Conservation (phyloP, 2,888 invertebrate genomes). For the Nezara viridula region DNA sequence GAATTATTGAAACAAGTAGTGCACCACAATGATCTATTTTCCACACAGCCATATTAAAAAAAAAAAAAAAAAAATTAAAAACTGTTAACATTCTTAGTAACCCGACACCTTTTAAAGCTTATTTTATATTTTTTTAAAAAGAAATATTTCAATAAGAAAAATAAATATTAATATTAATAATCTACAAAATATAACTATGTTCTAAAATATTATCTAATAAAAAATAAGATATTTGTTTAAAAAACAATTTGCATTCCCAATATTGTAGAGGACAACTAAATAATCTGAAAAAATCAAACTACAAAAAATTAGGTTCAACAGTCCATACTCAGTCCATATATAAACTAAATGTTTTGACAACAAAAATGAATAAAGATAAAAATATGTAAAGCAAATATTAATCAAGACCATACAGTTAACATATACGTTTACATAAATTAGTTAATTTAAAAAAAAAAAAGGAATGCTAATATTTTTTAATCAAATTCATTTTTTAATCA, state of each 20-base stretch:
- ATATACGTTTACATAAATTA: not conserved
- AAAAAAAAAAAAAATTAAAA: not conserved
- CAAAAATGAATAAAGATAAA: not conserved
- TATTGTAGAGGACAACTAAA: not conserved
- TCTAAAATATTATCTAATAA: not conserved
- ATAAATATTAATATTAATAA: conserved; percentile 20
- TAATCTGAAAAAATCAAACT: not conserved
- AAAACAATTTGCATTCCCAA: not conserved
- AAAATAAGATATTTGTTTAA: not conserved
- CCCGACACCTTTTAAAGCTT: conserved; percentile 35
- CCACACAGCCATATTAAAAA: not conserved
- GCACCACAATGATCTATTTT: not conserved
- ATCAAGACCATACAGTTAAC: not conserved
- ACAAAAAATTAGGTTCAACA: not conserved
- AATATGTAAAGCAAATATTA: not conserved
- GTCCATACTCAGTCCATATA: not conserved
- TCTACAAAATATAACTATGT: not conserved
- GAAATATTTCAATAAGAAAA: not conserved
- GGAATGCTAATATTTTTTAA: not conserved
- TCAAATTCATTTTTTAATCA: not conserved
- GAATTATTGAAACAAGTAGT: not conserved
- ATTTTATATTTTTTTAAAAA: not conserved
- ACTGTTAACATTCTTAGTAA: conserved; percentile 14
- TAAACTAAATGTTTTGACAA: not conserved
- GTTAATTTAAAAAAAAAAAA: not conserved